Percentiles rank a stretch among this genome's conserved stretches.
Evolutionary conservation across 1,140 invertebrate species (phyloP).

Genomic region (Drosophila burlai): DNA sequence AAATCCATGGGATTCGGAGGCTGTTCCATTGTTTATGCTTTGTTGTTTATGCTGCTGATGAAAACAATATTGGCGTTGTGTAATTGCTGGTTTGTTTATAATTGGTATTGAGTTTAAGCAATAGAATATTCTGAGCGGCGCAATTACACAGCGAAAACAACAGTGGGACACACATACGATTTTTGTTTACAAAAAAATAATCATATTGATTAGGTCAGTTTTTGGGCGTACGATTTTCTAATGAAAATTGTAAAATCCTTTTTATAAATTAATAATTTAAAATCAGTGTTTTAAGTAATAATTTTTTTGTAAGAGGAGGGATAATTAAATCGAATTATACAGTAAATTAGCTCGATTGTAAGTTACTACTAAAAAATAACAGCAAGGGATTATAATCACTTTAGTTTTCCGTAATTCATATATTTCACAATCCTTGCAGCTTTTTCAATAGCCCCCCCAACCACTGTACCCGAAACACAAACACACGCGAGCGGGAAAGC

Average conservation of each 20-base stretch:
- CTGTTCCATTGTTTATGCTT: constrained; percentile 31
- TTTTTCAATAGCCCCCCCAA: neutral
- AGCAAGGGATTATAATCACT: neutral
- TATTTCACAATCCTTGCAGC: neutral
- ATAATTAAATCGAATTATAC: neutral
- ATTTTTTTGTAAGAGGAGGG: neutral
- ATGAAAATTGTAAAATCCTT: no score
- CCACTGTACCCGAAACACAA: constrained; percentile 42
- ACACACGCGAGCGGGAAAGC: constrained; percentile 37
- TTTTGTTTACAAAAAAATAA: neutral
- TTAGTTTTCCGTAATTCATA: neutral
- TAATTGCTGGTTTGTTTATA: constrained; percentile 63
- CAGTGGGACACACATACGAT: constrained; percentile 13
- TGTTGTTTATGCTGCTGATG: constrained; percentile 32
- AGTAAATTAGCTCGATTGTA: neutral
- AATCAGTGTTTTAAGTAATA: no score
- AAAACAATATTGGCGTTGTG: constrained; percentile 24
- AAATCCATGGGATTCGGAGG: constrained; percentile 59
- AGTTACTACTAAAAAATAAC: neutral
- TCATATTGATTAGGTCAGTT: neutral
- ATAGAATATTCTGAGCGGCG: constrained; percentile 52
- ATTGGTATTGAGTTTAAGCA: constrained; percentile 46
- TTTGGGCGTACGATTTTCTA: neutral
- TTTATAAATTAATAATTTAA: no score
- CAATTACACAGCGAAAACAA: constrained; percentile 48